phyloP scores from a whole-genome alignment of 2,888 invertebrate species.

The Timandra comae region DNA sequence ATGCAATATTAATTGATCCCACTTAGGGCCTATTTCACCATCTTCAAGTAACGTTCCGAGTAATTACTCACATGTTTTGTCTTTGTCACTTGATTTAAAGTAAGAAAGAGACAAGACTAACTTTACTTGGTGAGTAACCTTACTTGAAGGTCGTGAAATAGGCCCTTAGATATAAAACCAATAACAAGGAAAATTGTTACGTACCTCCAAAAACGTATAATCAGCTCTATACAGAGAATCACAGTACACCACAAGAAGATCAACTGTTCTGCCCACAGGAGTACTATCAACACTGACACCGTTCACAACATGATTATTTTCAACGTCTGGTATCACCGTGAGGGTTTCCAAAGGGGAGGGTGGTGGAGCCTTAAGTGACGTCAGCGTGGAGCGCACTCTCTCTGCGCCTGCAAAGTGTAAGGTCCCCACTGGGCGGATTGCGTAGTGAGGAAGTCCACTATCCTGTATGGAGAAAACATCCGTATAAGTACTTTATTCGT shows the following conservation, averaged over 20 bases:
- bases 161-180: too few species aligned
- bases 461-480: too few species aligned
- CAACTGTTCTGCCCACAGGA: constrained; percentile 22
- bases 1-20: too few species aligned
- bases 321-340: constrained; percentile 28
- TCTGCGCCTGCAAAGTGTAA: constrained; percentile 67
- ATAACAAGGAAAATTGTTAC: too few species aligned
- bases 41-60: too few species aligned
- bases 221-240: constrained; percentile 78
- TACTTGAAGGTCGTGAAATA: too few species aligned
- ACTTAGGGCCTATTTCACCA: too few species aligned
- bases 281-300: constrained; percentile 6
- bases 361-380: constrained; percentile 28
- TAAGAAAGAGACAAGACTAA: too few species aligned
- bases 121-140: too few species aligned
- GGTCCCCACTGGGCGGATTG: constrained; percentile 54
- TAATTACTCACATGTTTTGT: too few species aligned
- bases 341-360: constrained; percentile 28
- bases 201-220: constrained; percentile 82
- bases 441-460: constrained; percentile 53
- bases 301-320: constrained; percentile 13
- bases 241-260: constrained; percentile 78
- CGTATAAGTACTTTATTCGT: too few species aligned
- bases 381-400: constrained; percentile 46
- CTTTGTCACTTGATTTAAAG: too few species aligned